phyloP scores from a whole-genome alignment of 1,140 invertebrate species.

The Cherax destructor region DNA sequence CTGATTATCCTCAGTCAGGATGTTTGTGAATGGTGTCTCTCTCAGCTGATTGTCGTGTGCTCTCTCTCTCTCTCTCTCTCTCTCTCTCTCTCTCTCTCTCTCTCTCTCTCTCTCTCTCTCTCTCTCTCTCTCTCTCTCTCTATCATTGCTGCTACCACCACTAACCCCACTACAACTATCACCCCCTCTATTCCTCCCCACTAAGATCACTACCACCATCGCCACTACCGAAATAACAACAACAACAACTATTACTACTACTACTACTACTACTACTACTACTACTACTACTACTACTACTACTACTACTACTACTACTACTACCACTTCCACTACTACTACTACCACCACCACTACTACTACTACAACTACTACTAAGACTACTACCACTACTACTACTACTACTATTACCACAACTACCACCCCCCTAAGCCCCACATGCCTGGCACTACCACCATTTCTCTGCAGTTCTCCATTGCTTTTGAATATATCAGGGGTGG shows the following conservation, averaged over 20 bases:
- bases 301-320: neutral
- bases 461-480: conserved; percentile 21
- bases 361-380: neutral
- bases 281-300: neutral
- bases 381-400: too few species aligned
- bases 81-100: conserved; percentile 1
- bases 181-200: too few species aligned
- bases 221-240: too few species aligned
- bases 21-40: too few species aligned
- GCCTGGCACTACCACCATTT: neutral
- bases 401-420: neutral
- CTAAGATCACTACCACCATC: too few species aligned
- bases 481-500: conserved; percentile 44
- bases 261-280: neutral
- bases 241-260: too few species aligned
- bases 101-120: conserved; percentile 23
- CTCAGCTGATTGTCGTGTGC: too few species aligned
- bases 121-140: conserved; percentile 13
- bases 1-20: too few species aligned
- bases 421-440: neutral
- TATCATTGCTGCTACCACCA: too few species aligned
- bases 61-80: too few species aligned
- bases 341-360: neutral
- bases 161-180: too few species aligned
- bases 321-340: neutral